A percentile compares a stretch with the other conserved stretches of the same genome.
Conservation (phyloP, 2,888 invertebrate species). For the Scaptomyza flava region DNA sequence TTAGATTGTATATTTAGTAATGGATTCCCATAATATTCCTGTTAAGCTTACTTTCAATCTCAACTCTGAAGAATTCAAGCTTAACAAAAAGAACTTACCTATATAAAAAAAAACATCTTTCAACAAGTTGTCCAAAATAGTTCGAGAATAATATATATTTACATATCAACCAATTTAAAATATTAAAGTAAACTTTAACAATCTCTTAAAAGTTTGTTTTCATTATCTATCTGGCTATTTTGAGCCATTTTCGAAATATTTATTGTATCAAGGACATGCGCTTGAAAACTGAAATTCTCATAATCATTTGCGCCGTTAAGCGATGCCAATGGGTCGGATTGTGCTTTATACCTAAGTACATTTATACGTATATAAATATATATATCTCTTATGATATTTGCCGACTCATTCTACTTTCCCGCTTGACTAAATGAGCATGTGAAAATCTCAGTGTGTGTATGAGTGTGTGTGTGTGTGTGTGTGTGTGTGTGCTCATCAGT, state of each 20-base stretch:
- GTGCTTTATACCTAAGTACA: conserved; percentile 2
- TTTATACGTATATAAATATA: neutral
- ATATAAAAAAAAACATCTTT: no score
- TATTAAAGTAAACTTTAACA: no score
- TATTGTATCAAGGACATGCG: neutral
- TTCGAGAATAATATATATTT: no score
- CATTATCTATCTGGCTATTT: neutral
- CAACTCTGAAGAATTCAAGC: no score
- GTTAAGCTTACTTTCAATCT: no score
- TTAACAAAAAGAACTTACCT: no score
- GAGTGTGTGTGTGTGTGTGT: conserved; percentile 33
- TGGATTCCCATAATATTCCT: no score
- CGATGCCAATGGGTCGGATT: conserved; percentile 28
- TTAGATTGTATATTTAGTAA: no score
- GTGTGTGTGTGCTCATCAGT: conserved; percentile 68
- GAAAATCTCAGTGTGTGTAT: conserved; percentile 63
- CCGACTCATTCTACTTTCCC: conserved; percentile 25
- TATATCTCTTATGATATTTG: conserved; percentile 11
- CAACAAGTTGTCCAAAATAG: no score
- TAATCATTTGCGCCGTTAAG: neutral
- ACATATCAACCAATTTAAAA: no score
- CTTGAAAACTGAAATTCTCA: conserved; percentile 1
- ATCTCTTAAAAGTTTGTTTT: neutral
- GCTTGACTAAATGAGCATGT: conserved; percentile 63
- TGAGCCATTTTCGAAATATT: neutral